phyloP scores from a whole-genome alignment of 2,113 vertebrate species.

The Lasiurus borealis region DNA sequence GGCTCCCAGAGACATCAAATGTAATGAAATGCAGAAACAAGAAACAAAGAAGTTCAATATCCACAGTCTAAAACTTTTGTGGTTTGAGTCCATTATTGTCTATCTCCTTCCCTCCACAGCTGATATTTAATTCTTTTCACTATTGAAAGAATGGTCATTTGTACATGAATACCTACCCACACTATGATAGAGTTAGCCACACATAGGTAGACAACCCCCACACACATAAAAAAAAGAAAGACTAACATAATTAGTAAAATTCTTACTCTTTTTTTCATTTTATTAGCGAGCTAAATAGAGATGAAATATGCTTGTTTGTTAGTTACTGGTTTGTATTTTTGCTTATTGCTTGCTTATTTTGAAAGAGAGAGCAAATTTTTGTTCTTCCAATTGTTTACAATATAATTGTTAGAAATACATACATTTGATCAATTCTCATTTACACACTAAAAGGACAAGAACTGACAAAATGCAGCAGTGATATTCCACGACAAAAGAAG shows the following conservation, averaged over 20 bases:
- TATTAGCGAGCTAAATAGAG: not conserved
- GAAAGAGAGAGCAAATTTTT: constrained; percentile 3
- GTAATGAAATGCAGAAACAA: constrained; percentile 48
- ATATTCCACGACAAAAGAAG: not conserved
- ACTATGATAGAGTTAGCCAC: not conserved
- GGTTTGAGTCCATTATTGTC: not conserved
- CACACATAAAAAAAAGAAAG: not conserved
- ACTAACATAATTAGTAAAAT: constrained; percentile 14
- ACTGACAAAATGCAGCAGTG: constrained; percentile 26
- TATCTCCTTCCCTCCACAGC: not conserved
- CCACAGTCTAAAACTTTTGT: not conserved
- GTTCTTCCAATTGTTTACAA: constrained; percentile 41
- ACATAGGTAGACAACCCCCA: not conserved
- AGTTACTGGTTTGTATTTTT: constrained; percentile 6
- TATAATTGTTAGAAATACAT: constrained; percentile 43
- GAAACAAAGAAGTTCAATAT: constrained; percentile 36
- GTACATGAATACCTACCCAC: not conserved
- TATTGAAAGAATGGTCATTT: not conserved
- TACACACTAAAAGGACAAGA: constrained; percentile 37
- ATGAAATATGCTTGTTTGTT: not conserved
- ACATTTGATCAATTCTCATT: not conserved
- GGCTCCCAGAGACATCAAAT: constrained; percentile 33
- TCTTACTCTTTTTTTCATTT: not conserved
- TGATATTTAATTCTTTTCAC: constrained; percentile 16
- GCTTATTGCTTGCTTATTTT: constrained; percentile 35